A percentile compares a stretch with the other conserved stretches of the same genome.
phyloP scores from a whole-genome alignment of 2,797 vertebrate species.

The Poeciliopsis gracilis region DNA sequence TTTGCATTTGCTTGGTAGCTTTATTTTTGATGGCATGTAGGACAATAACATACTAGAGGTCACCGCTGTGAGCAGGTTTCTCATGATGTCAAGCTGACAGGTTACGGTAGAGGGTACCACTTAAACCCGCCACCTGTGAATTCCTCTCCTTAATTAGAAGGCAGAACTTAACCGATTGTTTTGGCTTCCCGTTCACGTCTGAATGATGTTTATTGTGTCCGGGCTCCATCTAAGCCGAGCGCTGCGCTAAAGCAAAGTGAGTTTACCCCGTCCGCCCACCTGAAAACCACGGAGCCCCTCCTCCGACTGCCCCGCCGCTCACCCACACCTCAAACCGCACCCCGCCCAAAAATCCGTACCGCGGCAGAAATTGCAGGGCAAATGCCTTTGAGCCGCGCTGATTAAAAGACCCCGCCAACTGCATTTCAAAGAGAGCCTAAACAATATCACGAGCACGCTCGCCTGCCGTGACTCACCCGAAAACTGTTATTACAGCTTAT shows the following conservation, averaged over 20 bases:
- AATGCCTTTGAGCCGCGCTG: slow-evolving; percentile 69
- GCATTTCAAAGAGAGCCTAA: slow-evolving; percentile 73
- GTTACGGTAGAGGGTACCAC: slow-evolving; percentile 25
- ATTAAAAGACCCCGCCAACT: slow-evolving; percentile 76
- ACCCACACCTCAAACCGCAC: slow-evolving; percentile 67
- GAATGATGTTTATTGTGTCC: slow-evolving; percentile 56
- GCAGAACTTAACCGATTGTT: slow-evolving; percentile 63
- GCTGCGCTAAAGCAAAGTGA: slow-evolving; percentile 49
- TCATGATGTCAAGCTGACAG: slow-evolving; percentile 43
- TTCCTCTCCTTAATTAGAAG: slow-evolving; percentile 65
- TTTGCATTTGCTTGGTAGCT: neutral
- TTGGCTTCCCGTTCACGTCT: slow-evolving; percentile 62
- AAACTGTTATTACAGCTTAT: slow-evolving; percentile 73
- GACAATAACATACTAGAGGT: slow-evolving; percentile 27
- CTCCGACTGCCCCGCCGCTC: slow-evolving; percentile 30
- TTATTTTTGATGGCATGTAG: neutral
- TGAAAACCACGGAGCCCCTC: slow-evolving; percentile 42
- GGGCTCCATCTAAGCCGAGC: slow-evolving; percentile 37
- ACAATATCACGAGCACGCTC: slow-evolving; percentile 67
- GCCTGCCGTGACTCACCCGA: slow-evolving; percentile 70
- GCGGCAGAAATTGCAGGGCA: slow-evolving; percentile 75
- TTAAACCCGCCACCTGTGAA: slow-evolving; percentile 36
- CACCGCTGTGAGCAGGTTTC: slow-evolving; percentile 35
- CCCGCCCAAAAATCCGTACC: slow-evolving; percentile 69
- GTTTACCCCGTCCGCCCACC: slow-evolving; percentile 53